Evolutionary conservation across 2,797 vertebrate genomes (phyloP), one percentile per base, ranked within the genome.

Genomic region (Sebastes flavidus): DNA sequence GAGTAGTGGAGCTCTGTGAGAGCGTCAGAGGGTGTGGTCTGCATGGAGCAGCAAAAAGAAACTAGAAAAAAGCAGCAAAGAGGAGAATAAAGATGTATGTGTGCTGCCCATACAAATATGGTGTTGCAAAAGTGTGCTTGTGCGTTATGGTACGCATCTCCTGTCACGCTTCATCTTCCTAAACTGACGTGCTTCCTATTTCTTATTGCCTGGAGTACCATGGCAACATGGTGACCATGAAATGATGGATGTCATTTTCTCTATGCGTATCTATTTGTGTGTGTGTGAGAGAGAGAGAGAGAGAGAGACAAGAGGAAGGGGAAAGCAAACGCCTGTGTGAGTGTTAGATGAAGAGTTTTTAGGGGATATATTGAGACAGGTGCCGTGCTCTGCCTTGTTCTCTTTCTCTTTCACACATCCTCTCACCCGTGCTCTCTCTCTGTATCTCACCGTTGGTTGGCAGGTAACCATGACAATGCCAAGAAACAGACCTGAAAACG

Each of bases 211-310:
- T 52, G 66, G 55, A 74, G 82, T 75, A 52, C 85, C 65, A 77
- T 82, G 59, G 81, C 73, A 87, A 85, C 76, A 71, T 66, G 55
- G 65, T 83, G 73, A 80, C 82, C 69, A 83, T 81, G 49, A 84
- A 77, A 78, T 88, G 78, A 89, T 86, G 79, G 66, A 85, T 82
- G 67, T 11, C 67, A 85, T 24, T 83, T 79, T 85, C 42, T 77
- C 24, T 59, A 4, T 65, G 42, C 61, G 49, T 67, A 7, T 77
- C 13, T 70, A 13, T 74, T 1, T 55, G 49, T 75, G 32, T 83
- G 58, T 34, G 8, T 69, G 30, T 54, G 27, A 9, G 34, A 32
- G 32, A 20, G 36, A 13, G 36, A 12, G 62, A 25, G 46, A 3
- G 36, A 12, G 62, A 25, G 46, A 42, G 32, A 20, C 22, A 18